phyloP scores from a whole-genome alignment of 2,113 vertebrate species.

The Tretioscincus oriximinensis region DNA sequence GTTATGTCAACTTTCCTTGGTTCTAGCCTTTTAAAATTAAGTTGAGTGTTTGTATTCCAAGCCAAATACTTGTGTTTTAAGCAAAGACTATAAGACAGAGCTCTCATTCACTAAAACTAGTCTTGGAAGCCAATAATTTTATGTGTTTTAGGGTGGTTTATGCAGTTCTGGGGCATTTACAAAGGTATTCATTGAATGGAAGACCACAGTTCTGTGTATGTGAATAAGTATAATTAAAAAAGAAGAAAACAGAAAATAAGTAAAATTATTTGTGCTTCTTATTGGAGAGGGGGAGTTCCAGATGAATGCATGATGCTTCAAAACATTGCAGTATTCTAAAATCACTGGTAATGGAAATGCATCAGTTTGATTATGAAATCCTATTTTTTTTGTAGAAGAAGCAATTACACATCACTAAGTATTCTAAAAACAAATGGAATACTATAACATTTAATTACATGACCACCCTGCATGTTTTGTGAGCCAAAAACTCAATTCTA shows the following conservation, averaged over 20 bases:
- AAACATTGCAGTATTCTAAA: slow-evolving; percentile 28
- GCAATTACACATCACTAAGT: slow-evolving; percentile 49
- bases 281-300: slow-evolving; percentile 50
- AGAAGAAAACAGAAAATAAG: slow-evolving; percentile 62
- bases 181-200: slow-evolving; percentile 64
- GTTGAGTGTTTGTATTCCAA: slow-evolving; percentile 63
- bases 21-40: slow-evolving; percentile 66
- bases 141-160: slow-evolving; percentile 63
- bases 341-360: slow-evolving; percentile 2
- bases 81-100: slow-evolving; percentile 57
- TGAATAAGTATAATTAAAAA: slow-evolving; percentile 57
- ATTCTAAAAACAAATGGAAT: slow-evolving; percentile 40
- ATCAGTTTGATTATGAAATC: slow-evolving; percentile 14
- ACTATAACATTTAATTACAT: slow-evolving; percentile 56
- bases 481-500: slow-evolving; percentile 48
- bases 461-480: slow-evolving; percentile 64
- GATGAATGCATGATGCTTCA: slow-evolving; percentile 12
- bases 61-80: slow-evolving; percentile 63
- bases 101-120: slow-evolving; percentile 58
- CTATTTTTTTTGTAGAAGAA: slow-evolving; percentile 31
- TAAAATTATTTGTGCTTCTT: slow-evolving; percentile 55
- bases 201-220: slow-evolving; percentile 52
- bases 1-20: slow-evolving; percentile 66
- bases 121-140: slow-evolving; percentile 69
- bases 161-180: slow-evolving; percentile 62